These are phyloP conservation scores for Pristionchus fissidentatus DNA, from an alignment of 2,888 invertebrate species.

Conservation along the genomic window DNA sequence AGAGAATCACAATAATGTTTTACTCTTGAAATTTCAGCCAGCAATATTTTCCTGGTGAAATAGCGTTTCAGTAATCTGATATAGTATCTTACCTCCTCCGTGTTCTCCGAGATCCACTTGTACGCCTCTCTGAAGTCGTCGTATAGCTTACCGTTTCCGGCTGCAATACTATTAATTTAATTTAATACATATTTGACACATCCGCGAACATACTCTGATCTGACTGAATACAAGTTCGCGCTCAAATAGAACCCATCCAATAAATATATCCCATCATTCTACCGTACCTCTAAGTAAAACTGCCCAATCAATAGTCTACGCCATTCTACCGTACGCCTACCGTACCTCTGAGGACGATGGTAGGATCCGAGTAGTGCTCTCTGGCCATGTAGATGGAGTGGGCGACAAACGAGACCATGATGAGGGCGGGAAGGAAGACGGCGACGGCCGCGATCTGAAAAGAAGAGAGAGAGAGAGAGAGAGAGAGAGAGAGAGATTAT, in stretches of 20 bases:
- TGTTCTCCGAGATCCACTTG: constrained; percentile 97
- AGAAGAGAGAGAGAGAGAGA: constrained; percentile 21
- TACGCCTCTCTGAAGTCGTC: constrained; percentile 99
- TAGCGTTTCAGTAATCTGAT: neutral
- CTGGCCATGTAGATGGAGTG: constrained; percentile 98
- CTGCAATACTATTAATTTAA: constrained; percentile 80
- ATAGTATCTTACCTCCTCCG: constrained; percentile 82
- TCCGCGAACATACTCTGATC: neutral
- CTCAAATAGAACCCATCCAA: too few species aligned
- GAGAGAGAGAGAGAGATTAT: too few species aligned
- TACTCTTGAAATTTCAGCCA: too few species aligned
- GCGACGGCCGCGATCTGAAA: constrained; percentile 85
- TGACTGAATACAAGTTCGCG: too few species aligned
- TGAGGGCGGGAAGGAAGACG: constrained; percentile 81
- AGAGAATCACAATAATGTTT: too few species aligned
- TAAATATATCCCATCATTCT: too few species aligned
- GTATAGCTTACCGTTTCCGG: constrained; percentile 82
- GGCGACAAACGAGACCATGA: constrained; percentile 90
- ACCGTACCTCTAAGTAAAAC: too few species aligned
- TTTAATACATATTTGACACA: neutral
- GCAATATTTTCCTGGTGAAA: too few species aligned
- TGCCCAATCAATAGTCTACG: neutral
- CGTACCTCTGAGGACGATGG: constrained; percentile 81
- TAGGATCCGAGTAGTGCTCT: constrained; percentile 97
- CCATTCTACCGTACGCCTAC: neutral